Conservation (phyloP, 2,888 invertebrate species). For the Orthonevra nobilis region DNA sequence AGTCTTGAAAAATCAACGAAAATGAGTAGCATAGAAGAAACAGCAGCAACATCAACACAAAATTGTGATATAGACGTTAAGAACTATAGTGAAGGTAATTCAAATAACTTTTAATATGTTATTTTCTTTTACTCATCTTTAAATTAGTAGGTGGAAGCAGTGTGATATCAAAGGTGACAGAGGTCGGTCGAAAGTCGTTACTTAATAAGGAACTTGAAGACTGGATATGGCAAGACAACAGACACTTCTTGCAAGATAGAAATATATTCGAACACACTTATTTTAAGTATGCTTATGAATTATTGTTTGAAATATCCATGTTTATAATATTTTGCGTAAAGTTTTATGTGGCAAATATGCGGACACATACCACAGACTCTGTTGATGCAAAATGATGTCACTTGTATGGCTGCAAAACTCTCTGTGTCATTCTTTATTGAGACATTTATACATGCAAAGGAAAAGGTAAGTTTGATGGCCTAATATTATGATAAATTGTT, state of each 20-base stretch:
- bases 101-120: background rate
- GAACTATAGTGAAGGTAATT: slow-evolving; percentile 64
- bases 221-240: slow-evolving; percentile 99
- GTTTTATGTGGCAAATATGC: slow-evolving; percentile 98
- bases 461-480: slow-evolving; percentile 85
- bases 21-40: slow-evolving; percentile 75
- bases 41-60: slow-evolving; percentile 73
- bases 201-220: slow-evolving; percentile 87
- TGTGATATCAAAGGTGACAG: slow-evolving; percentile 52
- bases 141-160: slow-evolving; percentile 27
- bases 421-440: slow-evolving; percentile 97
- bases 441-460: slow-evolving; percentile 97
- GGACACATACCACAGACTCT: slow-evolving; percentile 95
- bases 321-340: slow-evolving; percentile 78
- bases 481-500: background rate
- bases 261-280: slow-evolving; percentile 98
- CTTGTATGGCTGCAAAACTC: slow-evolving; percentile 91
- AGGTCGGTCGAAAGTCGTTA: slow-evolving; percentile 73
- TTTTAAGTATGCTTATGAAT: slow-evolving; percentile 86
- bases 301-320: too few species aligned
- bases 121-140: too few species aligned
- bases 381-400: slow-evolving; percentile 89
- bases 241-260: slow-evolving; percentile 96
- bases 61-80: slow-evolving; percentile 78
- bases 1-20: slow-evolving; percentile 69